These are phyloP conservation scores for Cryptocephalus primarius DNA, from an alignment of 2,888 invertebrate species.

Conservation along the genomic window DNA sequence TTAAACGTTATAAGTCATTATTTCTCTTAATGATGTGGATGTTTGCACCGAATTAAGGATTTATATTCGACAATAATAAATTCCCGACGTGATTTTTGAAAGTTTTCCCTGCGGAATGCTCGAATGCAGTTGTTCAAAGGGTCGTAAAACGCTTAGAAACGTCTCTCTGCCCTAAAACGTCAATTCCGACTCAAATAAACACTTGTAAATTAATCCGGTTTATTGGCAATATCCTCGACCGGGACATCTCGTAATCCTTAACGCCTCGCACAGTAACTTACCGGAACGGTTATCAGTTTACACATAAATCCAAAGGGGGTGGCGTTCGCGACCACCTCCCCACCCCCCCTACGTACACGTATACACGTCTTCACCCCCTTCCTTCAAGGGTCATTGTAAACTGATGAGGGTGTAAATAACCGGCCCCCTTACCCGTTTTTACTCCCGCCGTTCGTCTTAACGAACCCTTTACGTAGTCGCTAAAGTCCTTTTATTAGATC, in stretches of 20 bases:
- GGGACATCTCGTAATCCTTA: conserved; percentile 12
- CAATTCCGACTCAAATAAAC: conserved; percentile 3
- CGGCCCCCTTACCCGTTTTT: conserved; percentile 31
- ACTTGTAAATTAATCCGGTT: conserved; percentile 7
- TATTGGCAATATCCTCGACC: conserved; percentile 15
- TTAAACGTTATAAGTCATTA: no score
- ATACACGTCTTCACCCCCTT: conserved; percentile 7
- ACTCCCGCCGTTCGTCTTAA: conserved; percentile 29
- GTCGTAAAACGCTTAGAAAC: no score
- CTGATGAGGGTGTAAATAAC: conserved; percentile 57
- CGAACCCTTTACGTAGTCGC: conserved; percentile 30
- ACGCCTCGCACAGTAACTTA: conserved; percentile 10
- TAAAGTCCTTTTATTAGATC: conserved; percentile 34
- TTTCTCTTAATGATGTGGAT: no score
- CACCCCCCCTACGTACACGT: conserved; percentile 4
- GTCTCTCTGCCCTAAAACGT: neutral
- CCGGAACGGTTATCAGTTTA: conserved; percentile 24
- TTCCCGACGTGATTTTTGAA: no score
- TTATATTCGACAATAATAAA: no score
- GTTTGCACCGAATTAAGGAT: no score
- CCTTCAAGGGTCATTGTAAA: conserved; percentile 50
- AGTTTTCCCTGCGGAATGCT: no score
- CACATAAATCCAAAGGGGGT: conserved; percentile 28
- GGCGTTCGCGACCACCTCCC: conserved; percentile 17
- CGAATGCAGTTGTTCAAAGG: no score